Base-by-base conservation (phyloP, 1,140 invertebrate genomes). In the Lucilia sericata region DNA sequence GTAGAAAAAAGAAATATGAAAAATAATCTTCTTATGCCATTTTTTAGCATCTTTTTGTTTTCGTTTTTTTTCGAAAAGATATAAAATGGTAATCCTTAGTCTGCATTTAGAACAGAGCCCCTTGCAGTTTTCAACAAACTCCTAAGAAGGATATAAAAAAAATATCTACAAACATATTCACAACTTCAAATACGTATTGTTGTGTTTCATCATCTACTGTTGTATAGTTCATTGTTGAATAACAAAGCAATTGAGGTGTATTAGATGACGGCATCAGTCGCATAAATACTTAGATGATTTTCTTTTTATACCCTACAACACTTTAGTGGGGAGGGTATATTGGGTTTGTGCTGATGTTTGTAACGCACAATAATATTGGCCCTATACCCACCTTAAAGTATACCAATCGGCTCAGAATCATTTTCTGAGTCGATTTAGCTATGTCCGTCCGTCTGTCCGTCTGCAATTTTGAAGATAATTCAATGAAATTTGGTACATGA, bases 211-310 rank as follows among this genome's bases (percentile, higher is more conserved):
- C 42, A 42, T 42, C 5, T 42, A 8, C 19, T 70, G n/a, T 25
- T 70, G 8, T 70, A 19, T n/a, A 21, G 19, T 70, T 70, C 65
- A 70, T 70, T 70, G 65, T 70, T 70, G 21, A 70, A 70, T 70
- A 70, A 70, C 65, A 70, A 70, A 70, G 19, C 65, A 70, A 70
- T 70, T 70, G 65, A 70, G 65, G 65, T 25, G 65, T 70, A 70
- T 70, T 70, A 70, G n/a, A 19, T 30, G n/a, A 21, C 21, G 19
- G 10, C 65, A 70, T 21, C 8, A 25, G 25, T 25, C 17, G 21
- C 65, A 25, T 70, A 21, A 70, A 70, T 21, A 25, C 65, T 70
- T 25, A 25, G n/a, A 25, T 30, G 25, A 21, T 19, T 70, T 60
- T 30, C 25, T 60, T 70, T 70, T 70, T 70, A 55, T 55, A 30